Percentiles rank a stretch among this genome's conserved stretches.
Conservation (phyloP, 2,113 vertebrate genomes). For the Ailurus styani region DNA sequence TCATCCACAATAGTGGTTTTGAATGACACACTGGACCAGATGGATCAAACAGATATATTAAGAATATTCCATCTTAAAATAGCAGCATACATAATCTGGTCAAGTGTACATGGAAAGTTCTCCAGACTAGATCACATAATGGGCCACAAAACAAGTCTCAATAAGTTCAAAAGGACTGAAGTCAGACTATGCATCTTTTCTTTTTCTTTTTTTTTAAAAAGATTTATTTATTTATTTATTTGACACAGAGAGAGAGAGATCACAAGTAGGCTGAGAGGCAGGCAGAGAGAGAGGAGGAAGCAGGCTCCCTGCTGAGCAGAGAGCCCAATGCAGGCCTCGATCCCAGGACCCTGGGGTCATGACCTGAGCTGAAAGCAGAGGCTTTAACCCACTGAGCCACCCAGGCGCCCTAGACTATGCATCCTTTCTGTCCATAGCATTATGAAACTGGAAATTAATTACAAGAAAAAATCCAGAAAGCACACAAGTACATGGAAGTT, state of each 20-base stretch:
- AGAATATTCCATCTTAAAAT: neutral
- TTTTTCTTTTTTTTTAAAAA: no score
- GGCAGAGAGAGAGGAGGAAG: no score
- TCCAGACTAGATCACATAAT: neutral
- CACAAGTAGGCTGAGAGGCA: no score
- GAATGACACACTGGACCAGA: neutral
- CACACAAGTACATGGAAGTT: neutral
- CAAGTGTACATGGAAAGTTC: neutral
- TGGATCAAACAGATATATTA: neutral
- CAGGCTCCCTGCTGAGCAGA: no score
- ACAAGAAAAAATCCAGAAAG: neutral
- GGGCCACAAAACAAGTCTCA: neutral
- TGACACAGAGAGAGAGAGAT: no score
- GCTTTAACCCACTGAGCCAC: no score
- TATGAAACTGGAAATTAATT: neutral
- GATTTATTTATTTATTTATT: no score
- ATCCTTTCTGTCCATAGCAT: neutral
- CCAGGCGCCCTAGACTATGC: no score
- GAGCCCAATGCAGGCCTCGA: no score
- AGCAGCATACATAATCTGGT: neutral
- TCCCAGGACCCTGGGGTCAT: no score
- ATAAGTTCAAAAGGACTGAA: neutral
- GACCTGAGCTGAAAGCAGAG: no score
- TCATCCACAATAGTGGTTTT: neutral
- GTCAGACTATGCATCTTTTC: neutral